A percentile compares a stretch with the other conserved stretches of the same genome.
Evolutionary conservation across 2,888 invertebrate genomes (phyloP).

Genomic region (Argyresthia goedartella): DNA sequence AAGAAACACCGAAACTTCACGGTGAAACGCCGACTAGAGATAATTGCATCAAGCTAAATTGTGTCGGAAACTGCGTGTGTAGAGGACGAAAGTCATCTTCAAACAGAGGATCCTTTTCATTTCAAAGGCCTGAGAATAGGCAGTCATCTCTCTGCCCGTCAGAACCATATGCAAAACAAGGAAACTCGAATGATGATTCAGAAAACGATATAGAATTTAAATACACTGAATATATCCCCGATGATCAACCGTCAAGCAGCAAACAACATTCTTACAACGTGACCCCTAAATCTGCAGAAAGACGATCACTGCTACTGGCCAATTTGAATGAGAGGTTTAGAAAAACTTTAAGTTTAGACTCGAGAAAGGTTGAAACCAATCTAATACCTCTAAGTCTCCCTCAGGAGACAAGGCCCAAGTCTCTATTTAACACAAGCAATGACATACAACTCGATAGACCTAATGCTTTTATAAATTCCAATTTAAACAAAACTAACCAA

Average conservation of each 20-base stretch:
- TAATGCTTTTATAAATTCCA: constrained; percentile 37
- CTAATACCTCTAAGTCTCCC: constrained; percentile 42
- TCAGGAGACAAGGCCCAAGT: constrained; percentile 53
- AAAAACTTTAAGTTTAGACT: constrained; percentile 63
- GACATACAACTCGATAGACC: constrained; percentile 43
- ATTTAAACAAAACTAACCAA: constrained; percentile 48
- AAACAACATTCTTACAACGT: constrained; percentile 56
- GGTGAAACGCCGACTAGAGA: constrained; percentile 9
- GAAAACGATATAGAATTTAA: constrained; percentile 63
- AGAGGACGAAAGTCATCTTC: constrained; percentile 48
- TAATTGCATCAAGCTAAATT: constrained; percentile 42
- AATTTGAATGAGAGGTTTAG: constrained; percentile 62
- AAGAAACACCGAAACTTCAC: constrained; percentile 24
- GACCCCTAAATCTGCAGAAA: constrained; percentile 58
- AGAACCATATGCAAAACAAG: constrained; percentile 32
- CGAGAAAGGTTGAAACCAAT: constrained; percentile 54
- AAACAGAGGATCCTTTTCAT: constrained; percentile 55
- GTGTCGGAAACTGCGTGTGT: constrained; percentile 53
- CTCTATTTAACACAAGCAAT: constrained; percentile 53
- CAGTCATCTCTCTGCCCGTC: constrained; percentile 38
- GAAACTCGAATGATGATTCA: constrained; percentile 35
- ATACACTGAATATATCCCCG: constrained; percentile 58
- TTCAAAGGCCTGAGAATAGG: constrained; percentile 48
- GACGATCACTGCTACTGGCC: constrained; percentile 50
- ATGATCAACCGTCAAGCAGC: constrained; percentile 52